Percentiles rank a stretch among this genome's conserved stretches.
Conservation (phyloP, 2,797 vertebrate genomes). For the Thunnus albacares region DNA sequence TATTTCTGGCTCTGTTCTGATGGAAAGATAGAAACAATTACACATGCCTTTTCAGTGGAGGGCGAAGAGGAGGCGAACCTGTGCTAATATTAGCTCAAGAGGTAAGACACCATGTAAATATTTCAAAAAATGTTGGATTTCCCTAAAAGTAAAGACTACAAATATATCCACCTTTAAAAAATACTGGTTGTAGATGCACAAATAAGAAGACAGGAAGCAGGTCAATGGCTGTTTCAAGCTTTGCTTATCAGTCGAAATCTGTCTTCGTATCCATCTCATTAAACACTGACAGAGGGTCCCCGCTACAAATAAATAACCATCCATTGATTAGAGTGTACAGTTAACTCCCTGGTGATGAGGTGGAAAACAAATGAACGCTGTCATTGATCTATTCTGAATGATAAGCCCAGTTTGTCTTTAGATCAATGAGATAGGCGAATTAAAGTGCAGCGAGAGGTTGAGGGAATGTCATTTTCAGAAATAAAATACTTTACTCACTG, state of each 20-base stretch:
- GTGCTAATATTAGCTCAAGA: constrained; percentile 29
- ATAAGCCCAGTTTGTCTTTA: background rate
- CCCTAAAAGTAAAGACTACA: background rate
- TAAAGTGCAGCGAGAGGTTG: background rate
- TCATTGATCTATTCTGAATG: constrained; percentile 8
- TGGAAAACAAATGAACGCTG: background rate
- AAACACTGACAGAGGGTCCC: background rate
- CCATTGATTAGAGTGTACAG: background rate
- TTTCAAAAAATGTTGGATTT: background rate
- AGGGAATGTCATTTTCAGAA: background rate
- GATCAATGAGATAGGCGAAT: background rate
- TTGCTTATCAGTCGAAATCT: background rate
- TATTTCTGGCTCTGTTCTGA: constrained; percentile 51
- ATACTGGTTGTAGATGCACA: background rate
- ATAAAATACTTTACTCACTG: background rate
- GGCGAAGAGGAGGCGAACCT: constrained; percentile 16
- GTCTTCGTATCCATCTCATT: background rate
- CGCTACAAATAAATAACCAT: constrained; percentile 6
- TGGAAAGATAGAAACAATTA: constrained; percentile 34
- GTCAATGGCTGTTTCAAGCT: constrained; percentile 1
- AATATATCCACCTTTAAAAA: background rate
- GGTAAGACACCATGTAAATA: constrained; percentile 1
- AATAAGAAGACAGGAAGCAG: background rate
- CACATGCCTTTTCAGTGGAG: constrained; percentile 21
- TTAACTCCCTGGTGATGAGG: constrained; percentile 5